Percentiles rank a stretch among this genome's conserved stretches.
phyloP scores from a whole-genome alignment of 2,113 vertebrate genomes.

The Candoia aspera region DNA sequence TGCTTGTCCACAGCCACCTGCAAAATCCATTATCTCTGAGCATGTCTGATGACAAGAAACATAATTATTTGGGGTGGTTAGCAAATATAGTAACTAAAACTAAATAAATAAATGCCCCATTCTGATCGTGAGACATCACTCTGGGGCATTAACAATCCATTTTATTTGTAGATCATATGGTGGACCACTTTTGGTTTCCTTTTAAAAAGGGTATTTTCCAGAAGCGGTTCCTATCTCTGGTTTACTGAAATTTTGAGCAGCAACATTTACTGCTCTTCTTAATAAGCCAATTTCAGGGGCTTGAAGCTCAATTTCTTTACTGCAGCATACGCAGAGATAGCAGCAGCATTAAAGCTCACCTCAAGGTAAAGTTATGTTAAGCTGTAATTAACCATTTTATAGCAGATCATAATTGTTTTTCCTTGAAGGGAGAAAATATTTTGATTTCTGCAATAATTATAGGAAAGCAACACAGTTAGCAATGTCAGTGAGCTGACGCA shows the following conservation, averaged over 20 bases:
- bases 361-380: constrained; percentile 62
- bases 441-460: constrained; percentile 51
- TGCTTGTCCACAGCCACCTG: not conserved
- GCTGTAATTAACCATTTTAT: constrained; percentile 66
- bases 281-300: constrained; percentile 51
- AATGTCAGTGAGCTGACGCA: constrained; percentile 9
- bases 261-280: constrained; percentile 36
- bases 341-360: constrained; percentile 51
- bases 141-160: not conserved
- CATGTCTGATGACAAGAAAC: not conserved
- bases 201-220: not conserved
- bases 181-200: not conserved
- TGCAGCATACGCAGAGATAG: constrained; percentile 36
- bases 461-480: constrained; percentile 17
- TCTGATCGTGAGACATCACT: not conserved
- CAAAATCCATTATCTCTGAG: not conserved
- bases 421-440: constrained; percentile 54
- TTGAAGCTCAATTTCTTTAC: constrained; percentile 57
- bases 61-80: not conserved
- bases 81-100: no score
- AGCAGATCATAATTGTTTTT: constrained; percentile 56
- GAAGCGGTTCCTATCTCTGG: constrained; percentile 23
- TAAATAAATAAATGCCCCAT: not conserved
- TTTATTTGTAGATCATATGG: not conserved
- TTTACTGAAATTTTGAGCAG: constrained; percentile 36